These are phyloP conservation scores for Passerina amoena DNA, from an alignment of 2,113 vertebrate genomes.

Conservation along the genomic window DNA sequence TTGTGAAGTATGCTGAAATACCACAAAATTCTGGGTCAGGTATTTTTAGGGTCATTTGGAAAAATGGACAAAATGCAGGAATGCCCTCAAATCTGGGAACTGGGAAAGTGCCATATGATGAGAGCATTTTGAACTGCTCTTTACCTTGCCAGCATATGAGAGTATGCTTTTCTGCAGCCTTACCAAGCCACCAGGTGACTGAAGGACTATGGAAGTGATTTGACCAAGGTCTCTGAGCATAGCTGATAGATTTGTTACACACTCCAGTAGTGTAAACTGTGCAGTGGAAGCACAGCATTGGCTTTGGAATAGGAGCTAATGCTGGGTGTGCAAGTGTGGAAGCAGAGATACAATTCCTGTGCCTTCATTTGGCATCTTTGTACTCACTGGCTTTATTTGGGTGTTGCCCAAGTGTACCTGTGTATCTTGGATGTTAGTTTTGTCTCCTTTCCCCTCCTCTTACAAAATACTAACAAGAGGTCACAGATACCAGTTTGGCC, in stretches of 20 bases:
- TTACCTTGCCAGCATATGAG: neutral
- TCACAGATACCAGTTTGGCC: no score
- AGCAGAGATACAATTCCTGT: neutral
- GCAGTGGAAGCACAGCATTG: neutral
- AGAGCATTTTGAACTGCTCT: neutral
- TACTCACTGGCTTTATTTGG: neutral
- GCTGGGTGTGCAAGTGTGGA: neutral
- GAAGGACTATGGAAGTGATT: neutral
- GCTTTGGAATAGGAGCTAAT: neutral
- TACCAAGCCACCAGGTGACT: neutral
- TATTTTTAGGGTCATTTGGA: neutral
- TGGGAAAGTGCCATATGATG: neutral
- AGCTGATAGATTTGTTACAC: neutral
- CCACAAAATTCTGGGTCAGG: neutral
- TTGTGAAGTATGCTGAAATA: neutral
- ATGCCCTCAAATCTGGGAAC: neutral
- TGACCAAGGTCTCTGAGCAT: neutral
- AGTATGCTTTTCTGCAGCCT: neutral
- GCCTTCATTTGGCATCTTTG: neutral
- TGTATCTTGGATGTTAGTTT: neutral
- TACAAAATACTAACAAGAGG: neutral
- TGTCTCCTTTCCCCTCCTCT: neutral
- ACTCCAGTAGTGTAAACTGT: neutral
- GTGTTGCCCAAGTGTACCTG: neutral
- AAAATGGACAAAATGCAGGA: neutral